Conservation (phyloP, 2,797 vertebrate genomes). For the Sarcophilus harrisii region DNA sequence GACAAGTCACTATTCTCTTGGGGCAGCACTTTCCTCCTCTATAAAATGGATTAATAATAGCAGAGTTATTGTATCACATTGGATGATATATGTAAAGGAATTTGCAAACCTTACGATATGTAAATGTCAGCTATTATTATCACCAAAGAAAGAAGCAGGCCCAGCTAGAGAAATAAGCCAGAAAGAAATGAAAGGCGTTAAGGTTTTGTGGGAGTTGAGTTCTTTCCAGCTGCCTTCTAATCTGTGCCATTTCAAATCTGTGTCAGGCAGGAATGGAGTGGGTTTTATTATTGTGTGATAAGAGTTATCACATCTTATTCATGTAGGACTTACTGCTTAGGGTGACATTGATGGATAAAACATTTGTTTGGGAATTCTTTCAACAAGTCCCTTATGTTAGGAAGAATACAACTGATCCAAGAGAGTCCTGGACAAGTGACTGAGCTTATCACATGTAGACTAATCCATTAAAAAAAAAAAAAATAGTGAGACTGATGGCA, state of each 20-base stretch:
- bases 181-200: conserved; percentile 24
- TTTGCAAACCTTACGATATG: neutral
- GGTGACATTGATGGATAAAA: conserved; percentile 38
- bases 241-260: conserved; percentile 53
- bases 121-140: conserved; percentile 4
- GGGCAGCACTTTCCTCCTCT: neutral
- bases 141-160: neutral
- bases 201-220: neutral
- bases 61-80: neutral
- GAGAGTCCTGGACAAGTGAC: neutral
- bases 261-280: conserved; percentile 5
- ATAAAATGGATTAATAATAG: neutral
- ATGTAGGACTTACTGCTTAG: conserved; percentile 52
- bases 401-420: neutral
- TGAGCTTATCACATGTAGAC: conserved; percentile 30
- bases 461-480: conserved; percentile 15
- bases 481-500: neutral
- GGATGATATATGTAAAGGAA: neutral
- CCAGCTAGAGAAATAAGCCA: neutral
- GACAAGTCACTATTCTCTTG: neutral
- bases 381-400: conserved; percentile 17
- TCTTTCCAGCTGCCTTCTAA: conserved; percentile 51
- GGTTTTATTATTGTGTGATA: conserved; percentile 21
- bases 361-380: conserved; percentile 67
- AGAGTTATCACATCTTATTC: conserved; percentile 44